These are phyloP conservation scores for Nesidiocoris tenuis DNA, from an alignment of 2,888 invertebrate species.

Conservation along the genomic window DNA sequence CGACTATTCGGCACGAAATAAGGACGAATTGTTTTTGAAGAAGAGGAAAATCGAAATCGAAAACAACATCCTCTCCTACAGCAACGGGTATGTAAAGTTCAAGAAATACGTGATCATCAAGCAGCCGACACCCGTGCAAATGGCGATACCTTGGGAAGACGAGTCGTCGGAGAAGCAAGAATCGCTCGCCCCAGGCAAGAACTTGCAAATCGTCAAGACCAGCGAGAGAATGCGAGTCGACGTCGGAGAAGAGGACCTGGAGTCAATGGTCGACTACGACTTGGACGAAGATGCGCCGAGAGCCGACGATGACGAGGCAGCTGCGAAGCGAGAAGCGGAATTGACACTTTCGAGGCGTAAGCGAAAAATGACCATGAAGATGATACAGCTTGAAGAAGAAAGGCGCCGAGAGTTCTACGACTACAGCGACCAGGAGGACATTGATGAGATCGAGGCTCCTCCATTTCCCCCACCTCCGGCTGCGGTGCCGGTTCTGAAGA, in stretches of 20 bases:
- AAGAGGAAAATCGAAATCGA: conserved; percentile 21
- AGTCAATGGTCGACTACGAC: background rate
- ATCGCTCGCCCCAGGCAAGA: background rate
- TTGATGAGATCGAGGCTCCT: background rate
- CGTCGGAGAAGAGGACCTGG: conserved; percentile 13
- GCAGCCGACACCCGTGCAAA: background rate
- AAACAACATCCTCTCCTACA: conserved; percentile 18
- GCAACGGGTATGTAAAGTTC: conserved; percentile 27
- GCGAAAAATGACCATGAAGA: conserved; percentile 22
- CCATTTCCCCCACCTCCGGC: background rate
- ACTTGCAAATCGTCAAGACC: conserved; percentile 10
- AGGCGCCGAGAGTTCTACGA: background rate
- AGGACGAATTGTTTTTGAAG: background rate
- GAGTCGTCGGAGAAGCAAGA: background rate
- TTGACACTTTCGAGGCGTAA: background rate
- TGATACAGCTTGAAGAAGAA: conserved; percentile 28
- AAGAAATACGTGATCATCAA: conserved; percentile 7
- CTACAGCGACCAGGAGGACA: background rate
- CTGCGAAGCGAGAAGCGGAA: background rate
- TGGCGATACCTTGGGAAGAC: background rate
- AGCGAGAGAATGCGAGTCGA: conserved; percentile 12
- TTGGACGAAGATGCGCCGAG: background rate
- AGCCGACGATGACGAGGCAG: background rate
- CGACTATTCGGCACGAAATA: conserved; percentile 1
- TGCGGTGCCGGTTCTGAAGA: background rate